Base-by-base conservation (phyloP, 2,113 vertebrate genomes). In the Solea solea region DNA sequence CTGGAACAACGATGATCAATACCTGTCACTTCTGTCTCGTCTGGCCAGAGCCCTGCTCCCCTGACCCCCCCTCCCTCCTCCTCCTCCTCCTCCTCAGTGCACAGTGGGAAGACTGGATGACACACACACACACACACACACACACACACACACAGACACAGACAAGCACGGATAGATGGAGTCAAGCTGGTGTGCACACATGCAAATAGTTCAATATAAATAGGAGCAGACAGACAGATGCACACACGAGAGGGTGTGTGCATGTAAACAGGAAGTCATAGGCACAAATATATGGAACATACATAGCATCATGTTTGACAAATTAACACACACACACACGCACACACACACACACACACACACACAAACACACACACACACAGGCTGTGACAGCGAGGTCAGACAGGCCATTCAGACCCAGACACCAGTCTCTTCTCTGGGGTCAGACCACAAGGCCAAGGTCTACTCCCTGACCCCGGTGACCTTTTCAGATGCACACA, bases 401-500 rank as follows among this genome's bases (percentile, higher is more conserved):
- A 92, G 90, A 92, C 87, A 89, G 88, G 89, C 67, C 88, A 87
- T 78, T 69, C 72, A 91, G 88, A 90, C 78, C 86, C 90, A 93
- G 91, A 93, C 92, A 89, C 77, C 52, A 80, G 90, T 82, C 87
- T 90, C 85, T 90, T 86, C 81, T 87, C 78, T 58, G 69, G 87
- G 92, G 90, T 93, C 91, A 92, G 81, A 81, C 84, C 88, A 86
- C 80, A 90, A 92, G 90, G 92, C 90, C 92, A 93, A 91, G 90
- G 91, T 91, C 86, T 91, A 72, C 86, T 85, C 88, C 67, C 80
- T 85, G 53, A 90, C 85, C 89, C 67, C 74, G 51, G 28, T 81
- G 82, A 65, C 81, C 79, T 67, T 21, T 74, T 73, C 67, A 65
- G 27, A 69, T 42, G 39, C 78, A 70, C 42, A 81, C 76, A 75